Evolutionary conservation across 2,888 invertebrate genomes (phyloP).

Genomic region (Dasysyrphus tricinctus): DNA sequence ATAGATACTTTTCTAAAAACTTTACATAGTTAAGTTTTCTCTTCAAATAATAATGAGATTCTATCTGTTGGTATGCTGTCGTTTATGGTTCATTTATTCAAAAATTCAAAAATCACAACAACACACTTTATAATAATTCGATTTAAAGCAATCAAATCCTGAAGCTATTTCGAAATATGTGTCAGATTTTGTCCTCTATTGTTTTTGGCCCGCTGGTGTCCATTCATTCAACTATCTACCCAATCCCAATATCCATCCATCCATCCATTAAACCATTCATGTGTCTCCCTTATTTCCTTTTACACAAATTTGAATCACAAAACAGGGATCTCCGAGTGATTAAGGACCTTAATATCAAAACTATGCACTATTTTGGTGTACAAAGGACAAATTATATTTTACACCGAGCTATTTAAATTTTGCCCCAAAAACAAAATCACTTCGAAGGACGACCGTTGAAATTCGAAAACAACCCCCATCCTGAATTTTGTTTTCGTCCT

Average conservation of each 20-base stretch:
- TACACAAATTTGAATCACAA: conserved; percentile 43
- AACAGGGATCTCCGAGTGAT: conserved; percentile 58
- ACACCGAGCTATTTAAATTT: conserved; percentile 72
- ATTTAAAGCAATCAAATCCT: conserved; percentile 70
- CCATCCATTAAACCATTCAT: not conserved
- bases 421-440: conserved; percentile 65
- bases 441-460: conserved; percentile 48
- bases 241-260: not conserved
- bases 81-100: conserved; percentile 52
- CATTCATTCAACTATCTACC: conserved; percentile 20
- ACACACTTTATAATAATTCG: conserved; percentile 68
- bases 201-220: conserved; percentile 2
- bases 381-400: conserved; percentile 73
- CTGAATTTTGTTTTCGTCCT: conserved; percentile 25
- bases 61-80: not conserved
- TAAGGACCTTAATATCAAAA: conserved; percentile 71
- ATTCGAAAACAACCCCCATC: not conserved
- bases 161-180: conserved; percentile 52
- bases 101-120: conserved; percentile 45
- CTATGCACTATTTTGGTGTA: conserved; percentile 62
- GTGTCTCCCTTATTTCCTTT: conserved; percentile 23
- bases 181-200: conserved; percentile 44
- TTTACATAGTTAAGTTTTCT: conserved; percentile 39
- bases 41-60: conserved; percentile 42
- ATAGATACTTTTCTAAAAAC: conserved; percentile 25